Conservation (phyloP, 2,888 invertebrate species). For the Lottia scabra region DNA sequence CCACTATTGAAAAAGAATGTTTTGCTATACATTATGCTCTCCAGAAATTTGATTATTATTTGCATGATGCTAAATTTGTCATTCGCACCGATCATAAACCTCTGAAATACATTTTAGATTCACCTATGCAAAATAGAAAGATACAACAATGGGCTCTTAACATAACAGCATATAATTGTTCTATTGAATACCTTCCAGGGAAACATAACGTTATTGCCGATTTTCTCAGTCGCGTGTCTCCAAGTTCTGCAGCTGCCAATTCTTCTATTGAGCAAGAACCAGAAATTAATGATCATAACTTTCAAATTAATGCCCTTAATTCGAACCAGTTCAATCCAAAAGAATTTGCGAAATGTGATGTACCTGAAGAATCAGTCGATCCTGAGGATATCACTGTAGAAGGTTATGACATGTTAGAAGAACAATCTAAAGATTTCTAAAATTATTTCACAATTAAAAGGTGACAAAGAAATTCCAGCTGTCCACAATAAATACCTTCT, state of each 20-base stretch:
- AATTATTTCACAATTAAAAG: background rate
- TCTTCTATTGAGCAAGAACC: background rate
- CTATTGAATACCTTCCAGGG: slow-evolving; percentile 23
- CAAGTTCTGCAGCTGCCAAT: background rate
- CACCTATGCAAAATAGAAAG: slow-evolving; percentile 27
- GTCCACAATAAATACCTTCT: background rate
- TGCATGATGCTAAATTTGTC: slow-evolving; percentile 19
- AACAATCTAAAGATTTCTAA: background rate
- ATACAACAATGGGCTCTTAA: slow-evolving; percentile 30
- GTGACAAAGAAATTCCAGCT: background rate
- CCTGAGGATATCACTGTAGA: background rate
- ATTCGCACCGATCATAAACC: slow-evolving; percentile 28
- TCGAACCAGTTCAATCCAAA: background rate
- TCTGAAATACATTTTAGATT: slow-evolving; percentile 21
- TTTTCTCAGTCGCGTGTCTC: slow-evolving; percentile 2
- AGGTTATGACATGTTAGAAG: background rate
- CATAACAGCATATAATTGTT: slow-evolving; percentile 29
- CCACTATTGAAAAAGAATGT: slow-evolving; percentile 14
- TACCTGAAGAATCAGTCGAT: background rate
- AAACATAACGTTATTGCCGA: slow-evolving; percentile 22
- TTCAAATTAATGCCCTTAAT: background rate
- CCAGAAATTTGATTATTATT: slow-evolving; percentile 21
- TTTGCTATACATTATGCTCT: slow-evolving; percentile 17
- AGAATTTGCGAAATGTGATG: background rate
- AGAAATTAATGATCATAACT: slow-evolving; percentile 4